Base-by-base conservation (phyloP, 2,888 invertebrate species). In the Heteromyza rotundicornis region DNA sequence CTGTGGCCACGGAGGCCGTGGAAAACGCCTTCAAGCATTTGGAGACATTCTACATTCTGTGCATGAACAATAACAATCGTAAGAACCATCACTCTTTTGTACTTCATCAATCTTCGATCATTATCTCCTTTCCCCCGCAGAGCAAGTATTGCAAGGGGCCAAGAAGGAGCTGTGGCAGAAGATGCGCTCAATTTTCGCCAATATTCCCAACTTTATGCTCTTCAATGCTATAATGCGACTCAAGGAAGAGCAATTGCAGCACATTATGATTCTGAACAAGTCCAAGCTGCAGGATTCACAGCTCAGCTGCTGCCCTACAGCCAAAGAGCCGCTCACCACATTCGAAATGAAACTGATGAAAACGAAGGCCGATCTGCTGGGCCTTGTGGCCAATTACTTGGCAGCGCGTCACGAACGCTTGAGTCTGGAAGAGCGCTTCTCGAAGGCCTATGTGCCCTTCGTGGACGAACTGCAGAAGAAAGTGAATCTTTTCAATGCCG, bases 191-290 rank as follows among this genome's bases (percentile, higher is more conserved):
- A 75, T 73, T 12, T 82, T 82, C 54, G 64, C 68, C 1, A 73
- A 80, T 32, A 75, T 79, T 1, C 83, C 82, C 2, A 80, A 78
- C 20, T 75, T 76, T 32, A 59, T 75, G 32, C 70, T 82, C 3
- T 80, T 81, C 59, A 81, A 77, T 63, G 72, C 71, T 1, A 75
- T 81, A 3, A 68, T 81, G 62, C 76, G 76, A 20, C 62, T 73
- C 1, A 82, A 80, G 57, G 80, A 80, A 35, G 77, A 81, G 16
- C 80, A 82, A 64, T 56, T 81, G 14, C 79, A 81, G 47, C 65
- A 79, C n/a, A 68, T 81, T 2, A 76, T 76, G 70, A 58, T 67
- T 0, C 59, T 82, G 1, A 79, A 76, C 47, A 79, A 76, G 56
- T 63, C 66, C 1, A 61, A 55, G 2, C 14, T 32, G 1, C 44